A percentile compares a stretch with the other conserved stretches of the same genome.
These are phyloP conservation scores for Drosophila colorata DNA, from an alignment of 2,888 invertebrate species.

Conservation along the genomic window DNA sequence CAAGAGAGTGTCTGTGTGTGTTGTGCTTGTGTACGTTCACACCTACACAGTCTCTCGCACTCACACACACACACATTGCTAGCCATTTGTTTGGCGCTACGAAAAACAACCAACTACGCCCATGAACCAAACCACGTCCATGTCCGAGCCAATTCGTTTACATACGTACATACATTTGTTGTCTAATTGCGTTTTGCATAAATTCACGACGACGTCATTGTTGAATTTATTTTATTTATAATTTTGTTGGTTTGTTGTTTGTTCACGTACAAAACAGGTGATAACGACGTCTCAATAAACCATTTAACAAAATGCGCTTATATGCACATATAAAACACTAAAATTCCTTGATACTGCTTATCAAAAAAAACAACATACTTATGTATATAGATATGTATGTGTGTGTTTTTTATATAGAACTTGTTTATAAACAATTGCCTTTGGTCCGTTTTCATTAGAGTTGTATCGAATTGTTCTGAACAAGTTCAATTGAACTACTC, in stretches of 20 bases:
- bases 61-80: background rate
- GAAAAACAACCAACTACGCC: conserved; percentile 41
- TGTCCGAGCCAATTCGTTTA: conserved; percentile 31
- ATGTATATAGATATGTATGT: background rate
- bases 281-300: conserved; percentile 31
- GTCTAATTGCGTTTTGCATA: conserved; percentile 61
- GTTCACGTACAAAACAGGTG: conserved; percentile 38
- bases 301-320: conserved; percentile 16
- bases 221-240: conserved; percentile 30
- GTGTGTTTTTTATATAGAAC: conserved; percentile 13
- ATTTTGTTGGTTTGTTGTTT: conserved; percentile 5
- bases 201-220: conserved; percentile 42
- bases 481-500: no score
- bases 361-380: conserved; percentile 16
- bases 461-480: background rate
- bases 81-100: conserved; percentile 38
- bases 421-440: conserved; percentile 57
- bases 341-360: conserved; percentile 36
- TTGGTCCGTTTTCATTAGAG: conserved; percentile 1
- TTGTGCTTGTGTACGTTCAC: conserved; percentile 22
- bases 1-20: conserved; percentile 12
- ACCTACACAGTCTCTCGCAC: conserved; percentile 20
- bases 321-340: conserved; percentile 5
- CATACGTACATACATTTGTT: conserved; percentile 5
- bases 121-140: conserved; percentile 44